A percentile compares a stretch with the other conserved stretches of the same genome.
These are phyloP conservation scores for Florisuga fusca DNA, from an alignment of 2,797 vertebrate species.

Conservation along the genomic window DNA sequence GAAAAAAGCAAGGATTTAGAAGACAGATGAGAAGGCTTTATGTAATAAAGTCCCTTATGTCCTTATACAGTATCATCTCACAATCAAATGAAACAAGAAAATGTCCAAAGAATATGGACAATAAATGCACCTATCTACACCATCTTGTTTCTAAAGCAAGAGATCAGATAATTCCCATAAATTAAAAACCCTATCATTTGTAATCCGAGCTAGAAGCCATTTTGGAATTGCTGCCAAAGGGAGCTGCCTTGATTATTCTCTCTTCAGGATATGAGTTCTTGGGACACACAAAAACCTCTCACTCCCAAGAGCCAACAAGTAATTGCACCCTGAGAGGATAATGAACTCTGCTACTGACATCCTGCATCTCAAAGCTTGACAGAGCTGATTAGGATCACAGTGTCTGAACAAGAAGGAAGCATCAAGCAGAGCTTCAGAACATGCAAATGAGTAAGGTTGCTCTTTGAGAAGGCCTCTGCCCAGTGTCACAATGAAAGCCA, in stretches of 20 bases:
- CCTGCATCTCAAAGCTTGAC: slow-evolving; percentile 39
- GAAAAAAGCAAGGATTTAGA: slow-evolving; percentile 32
- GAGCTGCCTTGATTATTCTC: slow-evolving; percentile 75
- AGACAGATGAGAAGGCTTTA: slow-evolving; percentile 55
- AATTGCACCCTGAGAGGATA: slow-evolving; percentile 77
- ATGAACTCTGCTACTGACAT: slow-evolving; percentile 69
- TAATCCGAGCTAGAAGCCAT: slow-evolving; percentile 39
- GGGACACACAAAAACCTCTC: slow-evolving; percentile 75
- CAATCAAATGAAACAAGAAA: slow-evolving; percentile 81
- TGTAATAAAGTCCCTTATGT: slow-evolving; percentile 75
- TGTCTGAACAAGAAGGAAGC: slow-evolving; percentile 59
- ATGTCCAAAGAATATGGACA: slow-evolving; percentile 73
- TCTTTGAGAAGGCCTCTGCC: background rate
- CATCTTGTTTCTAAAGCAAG: slow-evolving; percentile 79
- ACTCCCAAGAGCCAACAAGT: slow-evolving; percentile 71
- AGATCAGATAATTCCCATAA: slow-evolving; percentile 80
- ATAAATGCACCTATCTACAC: slow-evolving; percentile 70
- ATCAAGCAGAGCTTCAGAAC: background rate
- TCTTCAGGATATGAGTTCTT: slow-evolving; percentile 82
- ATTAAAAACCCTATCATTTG: slow-evolving; percentile 81
- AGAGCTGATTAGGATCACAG: slow-evolving; percentile 67
- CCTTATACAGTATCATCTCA: slow-evolving; percentile 75
- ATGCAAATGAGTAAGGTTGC: background rate
- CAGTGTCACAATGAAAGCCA: background rate
- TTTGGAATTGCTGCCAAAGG: slow-evolving; percentile 65